Evolutionary conservation across 2,888 invertebrate genomes (phyloP).

Genomic region (Platycheirus rosarum): DNA sequence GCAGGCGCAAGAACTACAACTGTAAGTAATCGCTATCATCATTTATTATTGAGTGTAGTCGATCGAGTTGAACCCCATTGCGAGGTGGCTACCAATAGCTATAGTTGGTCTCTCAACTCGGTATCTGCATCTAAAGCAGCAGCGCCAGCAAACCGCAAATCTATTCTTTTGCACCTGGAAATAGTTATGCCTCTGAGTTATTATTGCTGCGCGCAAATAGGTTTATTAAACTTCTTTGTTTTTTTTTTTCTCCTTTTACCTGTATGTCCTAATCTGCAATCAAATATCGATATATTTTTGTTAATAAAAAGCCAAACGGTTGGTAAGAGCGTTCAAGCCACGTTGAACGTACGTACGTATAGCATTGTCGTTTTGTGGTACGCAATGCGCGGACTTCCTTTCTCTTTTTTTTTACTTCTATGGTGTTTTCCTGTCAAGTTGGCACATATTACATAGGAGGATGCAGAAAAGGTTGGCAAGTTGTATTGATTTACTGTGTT

Average conservation of each 20-base stretch:
- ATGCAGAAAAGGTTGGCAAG: conserved; percentile 36
- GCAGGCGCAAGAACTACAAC: conserved; percentile 66
- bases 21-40: conserved; percentile 71
- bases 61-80: conserved; percentile 74
- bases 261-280: conserved; percentile 63
- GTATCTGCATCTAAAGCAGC: conserved; percentile 47
- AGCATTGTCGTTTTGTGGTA: conserved; percentile 29
- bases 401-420: conserved; percentile 52
- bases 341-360: no score
- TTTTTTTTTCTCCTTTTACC: conserved; percentile 20
- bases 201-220: conserved; percentile 65
- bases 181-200: conserved; percentile 68
- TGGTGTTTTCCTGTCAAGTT: conserved; percentile 4
- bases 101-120: not conserved
- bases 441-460: conserved; percentile 11
- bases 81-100: conserved; percentile 13
- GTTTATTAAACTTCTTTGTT: conserved; percentile 62
- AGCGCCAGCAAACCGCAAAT: conserved; percentile 63
- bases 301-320: conserved; percentile 41
- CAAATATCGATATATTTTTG: conserved; percentile 56
- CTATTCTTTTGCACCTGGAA: conserved; percentile 74
- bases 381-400: conserved; percentile 57
- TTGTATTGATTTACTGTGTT: conserved; percentile 33
- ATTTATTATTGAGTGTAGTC: conserved; percentile 73
- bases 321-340: conserved; percentile 30